Evolutionary conservation across 2,888 invertebrate species (phyloP).

Genomic region (Caenorhabditis sp.): DNA sequence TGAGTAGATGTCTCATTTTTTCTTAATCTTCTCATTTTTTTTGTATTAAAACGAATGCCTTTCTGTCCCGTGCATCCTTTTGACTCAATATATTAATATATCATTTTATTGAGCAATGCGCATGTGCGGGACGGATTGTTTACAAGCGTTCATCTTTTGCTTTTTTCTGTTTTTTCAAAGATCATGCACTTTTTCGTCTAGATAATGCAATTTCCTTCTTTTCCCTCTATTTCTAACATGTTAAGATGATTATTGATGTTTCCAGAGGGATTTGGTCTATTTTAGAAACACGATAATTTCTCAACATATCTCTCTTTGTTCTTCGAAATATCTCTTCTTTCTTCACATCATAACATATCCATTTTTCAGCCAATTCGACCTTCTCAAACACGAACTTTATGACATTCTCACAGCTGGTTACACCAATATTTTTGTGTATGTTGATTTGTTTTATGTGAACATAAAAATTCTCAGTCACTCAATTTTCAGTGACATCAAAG

Average conservation of each 20-base stretch:
- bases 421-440: background rate
- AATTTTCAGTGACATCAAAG: background rate
- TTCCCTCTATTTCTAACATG: background rate
- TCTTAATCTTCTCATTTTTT: no score
- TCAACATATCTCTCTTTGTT: background rate
- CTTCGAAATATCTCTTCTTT: background rate
- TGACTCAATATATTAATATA: background rate
- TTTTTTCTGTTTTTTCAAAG: conserved; percentile 2
- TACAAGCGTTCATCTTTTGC: background rate
- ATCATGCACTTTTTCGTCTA: background rate
- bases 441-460: background rate
- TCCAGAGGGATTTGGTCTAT: background rate
- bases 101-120: conserved; percentile 44
- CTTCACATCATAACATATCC: background rate
- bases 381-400: background rate
- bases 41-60: background rate
- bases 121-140: conserved; percentile 45
- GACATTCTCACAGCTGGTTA: background rate
- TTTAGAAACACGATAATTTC: background rate
- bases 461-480: background rate
- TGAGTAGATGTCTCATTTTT: background rate
- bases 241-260: background rate
- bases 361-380: background rate
- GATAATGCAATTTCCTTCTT: background rate
- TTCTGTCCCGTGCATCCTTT: background rate